Evolutionary conservation across 2,797 vertebrate genomes (phyloP).

Genomic region (Chaetodon trifasciatus): DNA sequence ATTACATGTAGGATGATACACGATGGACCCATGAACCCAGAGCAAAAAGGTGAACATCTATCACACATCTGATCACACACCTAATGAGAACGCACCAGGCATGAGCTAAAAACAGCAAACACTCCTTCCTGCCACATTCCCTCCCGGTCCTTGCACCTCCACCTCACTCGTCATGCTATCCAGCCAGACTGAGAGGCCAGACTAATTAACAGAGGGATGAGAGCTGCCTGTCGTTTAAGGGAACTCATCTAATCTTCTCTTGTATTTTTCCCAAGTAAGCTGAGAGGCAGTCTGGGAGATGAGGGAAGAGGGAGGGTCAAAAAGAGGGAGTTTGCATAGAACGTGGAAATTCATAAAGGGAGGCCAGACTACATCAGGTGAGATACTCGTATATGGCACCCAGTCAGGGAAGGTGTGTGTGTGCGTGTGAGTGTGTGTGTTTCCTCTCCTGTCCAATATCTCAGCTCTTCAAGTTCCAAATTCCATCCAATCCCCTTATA

Average conservation of each 20-base stretch:
- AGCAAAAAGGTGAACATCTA: slow-evolving; percentile 17
- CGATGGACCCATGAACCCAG: slow-evolving; percentile 9
- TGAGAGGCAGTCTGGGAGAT: slow-evolving; percentile 10
- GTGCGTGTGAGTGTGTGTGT: slow-evolving; percentile 17
- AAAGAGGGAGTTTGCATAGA: slow-evolving; percentile 5
- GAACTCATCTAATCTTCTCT: slow-evolving; percentile 49
- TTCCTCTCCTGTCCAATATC: slow-evolving; percentile 6
- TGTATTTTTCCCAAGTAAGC: slow-evolving; percentile 36
- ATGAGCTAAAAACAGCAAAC: slow-evolving; percentile 14
- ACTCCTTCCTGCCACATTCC: slow-evolving; percentile 1
- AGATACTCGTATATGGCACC: not conserved
- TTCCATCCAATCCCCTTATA: slow-evolving; percentile 34
- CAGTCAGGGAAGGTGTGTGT: slow-evolving; percentile 3
- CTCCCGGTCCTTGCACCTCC: slow-evolving; percentile 5
- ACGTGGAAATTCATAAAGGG: slow-evolving; percentile 16
- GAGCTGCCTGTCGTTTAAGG: slow-evolving; percentile 40
- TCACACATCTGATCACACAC: slow-evolving; percentile 5
- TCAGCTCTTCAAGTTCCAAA: slow-evolving; percentile 35
- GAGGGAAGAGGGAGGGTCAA: not conserved
- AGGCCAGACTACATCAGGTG: no score
- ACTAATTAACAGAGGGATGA: slow-evolving; percentile 63
- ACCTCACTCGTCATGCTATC: slow-evolving; percentile 13
- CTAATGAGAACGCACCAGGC: not conserved
- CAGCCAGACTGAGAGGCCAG: slow-evolving; percentile 38
- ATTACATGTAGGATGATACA: not conserved